phyloP scores from a whole-genome alignment of 2,113 vertebrate genomes.

The Clarias batrachus region DNA sequence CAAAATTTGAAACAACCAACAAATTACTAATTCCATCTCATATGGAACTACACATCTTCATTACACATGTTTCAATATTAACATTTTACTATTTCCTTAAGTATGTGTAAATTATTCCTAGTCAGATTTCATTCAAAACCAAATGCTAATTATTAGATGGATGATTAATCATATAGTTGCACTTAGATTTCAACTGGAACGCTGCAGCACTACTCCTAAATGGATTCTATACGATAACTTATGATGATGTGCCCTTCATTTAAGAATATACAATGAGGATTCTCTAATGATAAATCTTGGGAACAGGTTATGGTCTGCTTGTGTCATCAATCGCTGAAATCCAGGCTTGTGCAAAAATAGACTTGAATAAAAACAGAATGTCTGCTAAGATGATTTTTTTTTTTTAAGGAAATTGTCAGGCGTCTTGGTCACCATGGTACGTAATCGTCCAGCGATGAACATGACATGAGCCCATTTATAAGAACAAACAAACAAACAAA shows the following conservation, averaged over 20 bases:
- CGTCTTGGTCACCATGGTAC: background rate
- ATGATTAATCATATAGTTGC: background rate
- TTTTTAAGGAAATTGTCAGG: background rate
- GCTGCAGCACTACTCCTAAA: background rate
- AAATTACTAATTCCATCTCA: background rate
- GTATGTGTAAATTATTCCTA: background rate
- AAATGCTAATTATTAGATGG: background rate
- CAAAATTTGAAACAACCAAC: background rate
- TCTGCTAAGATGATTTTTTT: background rate
- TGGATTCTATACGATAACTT: background rate
- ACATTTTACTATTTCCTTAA: background rate
- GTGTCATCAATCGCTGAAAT: background rate
- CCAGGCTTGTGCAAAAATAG: too few relatives aligned
- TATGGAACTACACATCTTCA: background rate
- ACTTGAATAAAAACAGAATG: background rate
- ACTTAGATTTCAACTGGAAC: background rate
- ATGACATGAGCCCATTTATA: background rate
- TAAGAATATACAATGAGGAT: background rate
- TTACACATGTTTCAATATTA: background rate
- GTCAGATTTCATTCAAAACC: background rate
- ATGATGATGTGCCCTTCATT: background rate
- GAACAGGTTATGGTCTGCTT: background rate
- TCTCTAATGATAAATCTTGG: background rate
- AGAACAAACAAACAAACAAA: background rate
- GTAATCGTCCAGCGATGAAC: background rate